Evolutionary conservation across 2,797 vertebrate genomes (phyloP).

Genomic region (Cossypha niveicapilla): DNA sequence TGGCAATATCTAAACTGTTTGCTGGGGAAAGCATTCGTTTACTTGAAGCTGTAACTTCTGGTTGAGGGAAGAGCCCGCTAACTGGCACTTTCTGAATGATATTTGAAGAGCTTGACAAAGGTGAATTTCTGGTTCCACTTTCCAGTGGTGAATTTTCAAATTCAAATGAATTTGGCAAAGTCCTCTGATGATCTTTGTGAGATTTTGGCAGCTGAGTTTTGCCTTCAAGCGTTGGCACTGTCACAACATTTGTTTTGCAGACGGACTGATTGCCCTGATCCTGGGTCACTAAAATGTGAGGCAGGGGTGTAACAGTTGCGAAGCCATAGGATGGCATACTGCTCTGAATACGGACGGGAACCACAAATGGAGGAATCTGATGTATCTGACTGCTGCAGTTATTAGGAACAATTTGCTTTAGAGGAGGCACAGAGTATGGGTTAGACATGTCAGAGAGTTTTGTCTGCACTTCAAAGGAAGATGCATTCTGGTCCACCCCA

Average conservation of each 20-base stretch:
- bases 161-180: slow-evolving; percentile 66
- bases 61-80: slow-evolving; percentile 88
- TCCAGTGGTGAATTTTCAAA: slow-evolving; percentile 69
- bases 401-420: slow-evolving; percentile 68
- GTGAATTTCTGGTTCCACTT: slow-evolving; percentile 65
- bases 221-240: slow-evolving; percentile 71
- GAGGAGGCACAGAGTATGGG: slow-evolving; percentile 72
- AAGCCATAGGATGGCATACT: slow-evolving; percentile 77
- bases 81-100: slow-evolving; percentile 83
- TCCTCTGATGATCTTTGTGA: slow-evolving; percentile 73
- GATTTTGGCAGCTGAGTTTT: slow-evolving; percentile 71
- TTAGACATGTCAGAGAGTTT: slow-evolving; percentile 77
- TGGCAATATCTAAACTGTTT: slow-evolving; percentile 97
- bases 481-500: slow-evolving; percentile 44
- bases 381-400: slow-evolving; percentile 41
- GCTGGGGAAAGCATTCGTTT: slow-evolving; percentile 98
- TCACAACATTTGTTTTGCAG: slow-evolving; percentile 71
- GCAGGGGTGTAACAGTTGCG: slow-evolving; percentile 78
- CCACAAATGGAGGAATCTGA: slow-evolving; percentile 76
- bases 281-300: slow-evolving; percentile 93
- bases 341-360: slow-evolving; percentile 77
- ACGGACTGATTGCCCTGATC: slow-evolving; percentile 80
- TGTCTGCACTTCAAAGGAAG: slow-evolving; percentile 60
- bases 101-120: slow-evolving; percentile 74
- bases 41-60: slow-evolving; percentile 91